Percentiles rank a stretch among this genome's conserved stretches.
Evolutionary conservation across 2,797 vertebrate species (phyloP).

Genomic region (Falco biarmicus): DNA sequence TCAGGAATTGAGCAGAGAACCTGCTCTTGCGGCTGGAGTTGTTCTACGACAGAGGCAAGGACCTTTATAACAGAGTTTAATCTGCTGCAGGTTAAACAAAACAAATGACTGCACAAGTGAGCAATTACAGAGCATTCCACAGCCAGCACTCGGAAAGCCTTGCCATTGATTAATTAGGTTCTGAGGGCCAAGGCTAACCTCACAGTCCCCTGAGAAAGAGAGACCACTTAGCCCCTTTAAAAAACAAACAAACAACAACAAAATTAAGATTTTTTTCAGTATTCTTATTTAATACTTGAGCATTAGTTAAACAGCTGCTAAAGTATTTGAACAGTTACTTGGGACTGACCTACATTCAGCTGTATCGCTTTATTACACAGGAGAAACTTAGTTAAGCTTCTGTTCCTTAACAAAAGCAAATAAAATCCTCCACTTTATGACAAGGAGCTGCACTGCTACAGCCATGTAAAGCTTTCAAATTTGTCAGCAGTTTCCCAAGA

Average conservation of each 20-base stretch:
- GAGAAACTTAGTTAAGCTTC: conserved; percentile 59
- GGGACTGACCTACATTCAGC: conserved; percentile 35
- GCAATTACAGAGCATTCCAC: conserved; percentile 57
- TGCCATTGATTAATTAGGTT: conserved; percentile 22
- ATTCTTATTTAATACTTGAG: conserved; percentile 7
- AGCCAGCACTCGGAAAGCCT: background rate
- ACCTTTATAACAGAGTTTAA: background rate
- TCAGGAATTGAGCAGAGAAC: fast-evolving
- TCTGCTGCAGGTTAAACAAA: conserved; percentile 23
- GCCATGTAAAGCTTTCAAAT: background rate
- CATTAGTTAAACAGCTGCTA: conserved; percentile 39
- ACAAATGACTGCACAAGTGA: conserved; percentile 59
- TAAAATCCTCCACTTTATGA: conserved; percentile 6
- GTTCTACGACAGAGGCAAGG: background rate
- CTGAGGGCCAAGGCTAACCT: conserved; percentile 19
- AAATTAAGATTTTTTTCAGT: background rate
- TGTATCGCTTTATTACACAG: conserved; percentile 14
- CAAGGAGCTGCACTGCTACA: background rate
- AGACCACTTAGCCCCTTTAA: background rate
- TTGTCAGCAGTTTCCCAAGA: background rate
- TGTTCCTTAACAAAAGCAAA: conserved; percentile 53
- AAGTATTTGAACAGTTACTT: conserved; percentile 32
- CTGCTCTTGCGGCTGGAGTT: background rate
- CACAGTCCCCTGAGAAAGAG: conserved; percentile 6
- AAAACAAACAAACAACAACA: background rate